Percentiles rank a stretch among this genome's conserved stretches.
These are phyloP conservation scores for Escarpia spicata DNA, from an alignment of 2,888 invertebrate genomes.

Conservation along the genomic window DNA sequence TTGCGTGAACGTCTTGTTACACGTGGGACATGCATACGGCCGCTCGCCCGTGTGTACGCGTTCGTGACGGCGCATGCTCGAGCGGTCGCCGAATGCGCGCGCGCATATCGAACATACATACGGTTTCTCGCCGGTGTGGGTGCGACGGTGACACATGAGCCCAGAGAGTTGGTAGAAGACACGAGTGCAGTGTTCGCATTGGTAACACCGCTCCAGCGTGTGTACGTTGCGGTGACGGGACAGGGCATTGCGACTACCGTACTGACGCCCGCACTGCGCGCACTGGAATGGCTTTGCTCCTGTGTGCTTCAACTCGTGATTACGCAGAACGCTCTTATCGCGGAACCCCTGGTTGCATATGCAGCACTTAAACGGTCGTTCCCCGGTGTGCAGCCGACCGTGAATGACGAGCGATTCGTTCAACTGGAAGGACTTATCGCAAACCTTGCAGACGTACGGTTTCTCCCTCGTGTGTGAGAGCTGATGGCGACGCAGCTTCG, in stretches of 20 bases:
- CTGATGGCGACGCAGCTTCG: not conserved
- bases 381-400: not conserved
- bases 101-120: not conserved
- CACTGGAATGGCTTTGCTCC: not conserved
- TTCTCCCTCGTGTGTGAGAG: not conserved
- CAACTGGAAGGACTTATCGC: not conserved
- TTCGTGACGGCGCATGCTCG: not conserved
- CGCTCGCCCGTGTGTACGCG: conserved; percentile 2
- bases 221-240: not conserved
- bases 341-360: not conserved
- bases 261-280: not conserved
- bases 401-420: not conserved
- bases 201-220: not conserved
- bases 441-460: not conserved
- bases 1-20: not conserved
- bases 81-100: not conserved
- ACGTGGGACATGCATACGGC: not conserved
- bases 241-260: not conserved
- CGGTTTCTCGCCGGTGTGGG: not conserved
- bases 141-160: not conserved
- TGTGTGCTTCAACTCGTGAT: not conserved
- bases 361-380: not conserved
- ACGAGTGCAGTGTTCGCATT: not conserved
- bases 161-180: not conserved
- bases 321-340: not conserved